Percentiles rank a stretch among this genome's conserved stretches.
Conservation (phyloP, 2,113 vertebrate species). For the Lophius piscatorius region DNA sequence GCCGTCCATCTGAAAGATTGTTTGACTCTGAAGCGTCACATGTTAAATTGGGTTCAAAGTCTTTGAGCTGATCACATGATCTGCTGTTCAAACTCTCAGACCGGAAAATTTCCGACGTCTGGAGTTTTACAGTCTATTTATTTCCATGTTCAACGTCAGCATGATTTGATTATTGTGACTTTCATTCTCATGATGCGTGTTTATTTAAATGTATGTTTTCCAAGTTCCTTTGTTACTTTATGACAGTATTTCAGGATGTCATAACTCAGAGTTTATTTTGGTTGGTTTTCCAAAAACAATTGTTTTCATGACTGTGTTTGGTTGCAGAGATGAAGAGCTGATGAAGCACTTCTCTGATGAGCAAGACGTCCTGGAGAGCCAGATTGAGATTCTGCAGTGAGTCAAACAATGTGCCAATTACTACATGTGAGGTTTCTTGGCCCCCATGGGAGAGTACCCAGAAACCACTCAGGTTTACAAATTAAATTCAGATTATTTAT, state of each 20-base stretch:
- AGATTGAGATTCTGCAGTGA: conserved; percentile 96
- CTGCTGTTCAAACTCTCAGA: too few species aligned
- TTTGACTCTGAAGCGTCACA: neutral
- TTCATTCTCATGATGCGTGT: neutral
- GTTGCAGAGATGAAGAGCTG: conserved; percentile 88
- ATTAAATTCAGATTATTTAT: too few species aligned
- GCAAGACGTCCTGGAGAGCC: conserved; percentile 88
- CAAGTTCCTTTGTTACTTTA: neutral
- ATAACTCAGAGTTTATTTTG: neutral
- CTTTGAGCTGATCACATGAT: neutral
- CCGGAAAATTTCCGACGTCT: too few species aligned
- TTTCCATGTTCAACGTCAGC: neutral
- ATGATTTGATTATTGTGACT: neutral
- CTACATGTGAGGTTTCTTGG: too few species aligned
- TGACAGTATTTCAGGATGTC: neutral
- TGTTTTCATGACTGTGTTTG: conserved; percentile 9
- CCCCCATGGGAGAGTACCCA: too few species aligned
- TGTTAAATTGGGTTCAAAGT: neutral
- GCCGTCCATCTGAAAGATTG: conserved; percentile 4
- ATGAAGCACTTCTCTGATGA: conserved; percentile 91
- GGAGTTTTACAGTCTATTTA: neutral
- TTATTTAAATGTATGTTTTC: neutral
- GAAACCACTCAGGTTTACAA: too few species aligned
- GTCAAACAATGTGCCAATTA: too few species aligned
- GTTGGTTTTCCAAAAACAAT: neutral